Evolutionary conservation across 35 echinoderm and acorn worm genomes (phyloP).

Genomic region (Diadema setosum): DNA sequence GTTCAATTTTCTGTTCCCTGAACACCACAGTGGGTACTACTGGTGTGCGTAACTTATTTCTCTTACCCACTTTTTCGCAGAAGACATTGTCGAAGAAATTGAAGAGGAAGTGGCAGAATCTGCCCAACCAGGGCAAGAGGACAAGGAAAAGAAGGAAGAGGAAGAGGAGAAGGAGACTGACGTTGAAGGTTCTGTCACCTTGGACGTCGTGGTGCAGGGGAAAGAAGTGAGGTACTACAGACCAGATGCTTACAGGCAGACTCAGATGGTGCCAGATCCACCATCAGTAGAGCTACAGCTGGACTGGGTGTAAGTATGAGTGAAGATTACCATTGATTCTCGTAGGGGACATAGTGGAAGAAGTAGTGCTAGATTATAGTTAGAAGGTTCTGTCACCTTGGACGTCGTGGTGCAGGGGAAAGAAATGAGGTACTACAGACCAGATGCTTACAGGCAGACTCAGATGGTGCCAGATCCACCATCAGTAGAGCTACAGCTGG

Average conservation of each 20-base stretch:
- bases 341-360: no score
- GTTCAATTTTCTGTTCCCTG: no score
- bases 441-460: not conserved
- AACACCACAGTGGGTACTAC: no score
- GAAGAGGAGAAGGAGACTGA: not conserved
- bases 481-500: not conserved
- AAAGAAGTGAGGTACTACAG: not conserved
- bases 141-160: no score
- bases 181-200: not conserved
- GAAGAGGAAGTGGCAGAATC: not conserved
- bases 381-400: not conserved
- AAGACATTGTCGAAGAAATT: no score
- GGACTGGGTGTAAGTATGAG: constrained; percentile 21
- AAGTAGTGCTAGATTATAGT: not conserved
- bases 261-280: not conserved
- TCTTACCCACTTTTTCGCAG: no score
- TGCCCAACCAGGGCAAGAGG: no score
- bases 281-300: not conserved
- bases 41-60: no score
- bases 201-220: not conserved
- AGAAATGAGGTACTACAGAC: not conserved
- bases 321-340: no score
- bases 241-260: not conserved
- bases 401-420: not conserved
- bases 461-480: not conserved